Evolutionary conservation across 2,113 vertebrate genomes (phyloP).

Genomic region (Boulengeromyrus knoepffleri): DNA sequence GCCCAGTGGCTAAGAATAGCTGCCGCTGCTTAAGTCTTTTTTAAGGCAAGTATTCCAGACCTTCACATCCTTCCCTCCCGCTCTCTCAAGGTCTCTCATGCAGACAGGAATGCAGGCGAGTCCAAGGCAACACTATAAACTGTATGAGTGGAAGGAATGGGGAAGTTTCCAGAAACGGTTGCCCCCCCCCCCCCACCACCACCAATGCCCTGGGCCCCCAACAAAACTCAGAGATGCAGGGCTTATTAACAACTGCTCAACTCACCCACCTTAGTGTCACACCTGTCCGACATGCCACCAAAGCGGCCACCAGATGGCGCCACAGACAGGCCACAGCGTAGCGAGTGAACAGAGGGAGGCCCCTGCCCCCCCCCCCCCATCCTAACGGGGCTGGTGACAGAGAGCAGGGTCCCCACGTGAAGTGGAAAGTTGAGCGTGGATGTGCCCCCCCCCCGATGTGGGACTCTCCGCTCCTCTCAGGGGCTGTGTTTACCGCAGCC

Average conservation of each 20-base stretch:
- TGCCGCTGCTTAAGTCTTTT: conserved; percentile 37
- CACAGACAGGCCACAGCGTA: background rate
- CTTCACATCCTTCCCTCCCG: background rate
- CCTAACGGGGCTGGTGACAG: background rate
- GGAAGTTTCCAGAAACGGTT: conserved; percentile 27
- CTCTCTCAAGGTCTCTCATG: background rate
- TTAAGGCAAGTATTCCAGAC: conserved; percentile 43
- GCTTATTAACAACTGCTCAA: background rate
- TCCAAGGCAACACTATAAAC: conserved; percentile 38
- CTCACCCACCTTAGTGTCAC: background rate
- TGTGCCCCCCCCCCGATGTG: background rate
- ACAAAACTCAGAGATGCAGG: background rate
- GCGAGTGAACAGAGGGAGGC: background rate
- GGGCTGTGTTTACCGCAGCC: conserved; percentile 24
- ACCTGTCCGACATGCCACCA: background rate
- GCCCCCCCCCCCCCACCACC: background rate
- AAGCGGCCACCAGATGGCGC: background rate
- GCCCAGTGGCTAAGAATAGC: conserved; percentile 48
- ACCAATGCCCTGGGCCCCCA: background rate
- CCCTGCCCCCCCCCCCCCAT: background rate
- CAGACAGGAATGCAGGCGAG: conserved; percentile 36
- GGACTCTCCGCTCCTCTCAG: background rate
- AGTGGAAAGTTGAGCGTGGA: conserved; percentile 18
- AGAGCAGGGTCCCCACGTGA: background rate
- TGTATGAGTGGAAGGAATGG: conserved; percentile 27